A percentile compares a stretch with the other conserved stretches of the same genome.
These are phyloP conservation scores for Penaeus monodon DNA, from an alignment of 2,888 invertebrate species.

Conservation along the genomic window DNA sequence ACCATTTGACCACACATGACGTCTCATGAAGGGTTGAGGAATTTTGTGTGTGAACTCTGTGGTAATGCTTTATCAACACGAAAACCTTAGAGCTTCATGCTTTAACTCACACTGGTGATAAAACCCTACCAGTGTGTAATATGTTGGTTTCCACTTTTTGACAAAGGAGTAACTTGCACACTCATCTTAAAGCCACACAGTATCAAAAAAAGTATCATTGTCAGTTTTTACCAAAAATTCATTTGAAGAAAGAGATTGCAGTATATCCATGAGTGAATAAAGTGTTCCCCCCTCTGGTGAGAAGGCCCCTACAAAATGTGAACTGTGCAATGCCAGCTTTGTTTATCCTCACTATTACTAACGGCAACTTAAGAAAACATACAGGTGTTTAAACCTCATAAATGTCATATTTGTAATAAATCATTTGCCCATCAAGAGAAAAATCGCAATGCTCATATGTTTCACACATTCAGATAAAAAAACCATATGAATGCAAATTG, in stretches of 20 bases:
- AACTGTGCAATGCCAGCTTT: constrained; percentile 60
- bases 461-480: constrained; percentile 65
- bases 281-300: constrained; percentile 71
- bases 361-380: constrained; percentile 65
- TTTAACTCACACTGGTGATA: constrained; percentile 80
- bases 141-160: constrained; percentile 84
- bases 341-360: constrained; percentile 65
- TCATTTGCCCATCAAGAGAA: constrained; percentile 86
- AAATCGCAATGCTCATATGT: constrained; percentile 72
- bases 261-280: constrained; percentile 60
- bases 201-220: constrained; percentile 74
- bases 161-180: constrained; percentile 85
- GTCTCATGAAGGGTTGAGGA: constrained; percentile 76
- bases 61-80: constrained; percentile 69
- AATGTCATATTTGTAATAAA: constrained; percentile 79
- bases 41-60: constrained; percentile 63
- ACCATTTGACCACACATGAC: constrained; percentile 84
- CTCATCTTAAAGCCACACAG: constrained; percentile 84
- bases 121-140: constrained; percentile 77
- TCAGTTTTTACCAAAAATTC: constrained; percentile 60
- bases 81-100: constrained; percentile 85
- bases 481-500: constrained; percentile 66
- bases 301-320: constrained; percentile 64
- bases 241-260: constrained; percentile 63
- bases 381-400: constrained; percentile 65